phyloP scores from a whole-genome alignment of 2,797 vertebrate genomes.

The Cuniculus paca region DNA sequence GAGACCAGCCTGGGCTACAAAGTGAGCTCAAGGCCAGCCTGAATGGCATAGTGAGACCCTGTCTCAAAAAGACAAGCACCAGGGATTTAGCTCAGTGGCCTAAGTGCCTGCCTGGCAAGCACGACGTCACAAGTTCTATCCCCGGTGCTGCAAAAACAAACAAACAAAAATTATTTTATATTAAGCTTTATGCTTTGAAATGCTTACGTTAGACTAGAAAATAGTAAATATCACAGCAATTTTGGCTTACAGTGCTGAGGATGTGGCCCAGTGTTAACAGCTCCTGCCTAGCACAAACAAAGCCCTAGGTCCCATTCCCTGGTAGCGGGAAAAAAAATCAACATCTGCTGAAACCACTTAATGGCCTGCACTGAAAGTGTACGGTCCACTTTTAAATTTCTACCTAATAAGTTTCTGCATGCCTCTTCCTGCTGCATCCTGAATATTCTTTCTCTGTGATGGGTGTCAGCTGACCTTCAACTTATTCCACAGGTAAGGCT shows the following conservation, averaged over 20 bases:
- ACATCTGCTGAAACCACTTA: neutral
- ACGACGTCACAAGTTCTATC: too few species aligned
- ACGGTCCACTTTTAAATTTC: neutral
- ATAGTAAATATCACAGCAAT: conserved; percentile 32
- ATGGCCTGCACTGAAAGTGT: neutral
- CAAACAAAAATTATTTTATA: conserved; percentile 36
- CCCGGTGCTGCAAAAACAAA: too few species aligned
- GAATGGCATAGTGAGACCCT: too few species aligned
- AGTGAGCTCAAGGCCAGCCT: too few species aligned
- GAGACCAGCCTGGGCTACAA: too few species aligned
- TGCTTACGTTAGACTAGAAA: conserved; percentile 19
- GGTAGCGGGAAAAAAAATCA: neutral
- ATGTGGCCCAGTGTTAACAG: neutral
- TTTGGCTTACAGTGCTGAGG: neutral
- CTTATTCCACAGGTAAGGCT: neutral
- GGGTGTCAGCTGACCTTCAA: neutral
- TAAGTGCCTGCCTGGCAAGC: too few species aligned
- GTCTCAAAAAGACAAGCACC: too few species aligned
- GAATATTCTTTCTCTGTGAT: neutral
- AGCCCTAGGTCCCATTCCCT: neutral
- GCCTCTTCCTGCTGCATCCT: neutral
- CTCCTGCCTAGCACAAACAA: neutral
- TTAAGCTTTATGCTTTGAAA: conserved; percentile 43
- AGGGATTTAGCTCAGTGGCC: too few species aligned
- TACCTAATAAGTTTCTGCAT: neutral